phyloP scores from a whole-genome alignment of 2,113 vertebrate genomes.

The Xenopus tropicalis region UCB_Xtro_10.0 CM004448.2:48684501-48685000 shows the following conservation, averaged over 20 bases:
- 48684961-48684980: no score
- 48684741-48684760: background rate
- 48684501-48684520: constrained; percentile 10
- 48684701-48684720: constrained; percentile 21
- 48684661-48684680: background rate
- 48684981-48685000: no score
- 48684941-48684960: background rate
- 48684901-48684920: constrained; percentile 20
- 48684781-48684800: background rate
- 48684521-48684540: constrained; percentile 20
- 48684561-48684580: background rate
- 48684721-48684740: constrained; percentile 15
- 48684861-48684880: constrained; percentile 21
- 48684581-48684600: background rate
- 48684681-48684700: rapidly evolving
- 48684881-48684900: constrained; percentile 7
- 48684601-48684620: background rate
- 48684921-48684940: background rate
- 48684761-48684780: constrained; percentile 5
- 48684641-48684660: background rate
- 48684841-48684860: constrained; percentile 36
- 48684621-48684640: no score
- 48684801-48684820: constrained; percentile 17
- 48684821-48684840: constrained; percentile 8
- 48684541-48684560: constrained; percentile 14